These are phyloP conservation scores for Caenorhabditis sp. DNA, from an alignment of 2,888 invertebrate genomes.

Conservation along the genomic window DNA sequence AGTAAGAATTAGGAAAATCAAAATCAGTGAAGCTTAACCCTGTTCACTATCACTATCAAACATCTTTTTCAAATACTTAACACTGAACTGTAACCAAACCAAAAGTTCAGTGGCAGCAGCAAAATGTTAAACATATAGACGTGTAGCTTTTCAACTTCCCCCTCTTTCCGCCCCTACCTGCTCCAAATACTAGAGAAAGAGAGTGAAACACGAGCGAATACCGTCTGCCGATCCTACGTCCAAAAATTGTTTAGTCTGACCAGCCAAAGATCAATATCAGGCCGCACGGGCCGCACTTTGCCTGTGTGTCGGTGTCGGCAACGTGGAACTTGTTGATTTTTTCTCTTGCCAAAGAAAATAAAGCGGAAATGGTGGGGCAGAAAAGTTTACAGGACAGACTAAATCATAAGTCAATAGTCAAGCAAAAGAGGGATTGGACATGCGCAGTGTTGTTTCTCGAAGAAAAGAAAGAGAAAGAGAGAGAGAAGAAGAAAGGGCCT, in stretches of 20 bases:
- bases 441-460: slow-evolving; percentile 40
- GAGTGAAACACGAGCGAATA: slow-evolving; percentile 5
- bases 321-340: slow-evolving; percentile 39
- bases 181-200: too few relatives aligned
- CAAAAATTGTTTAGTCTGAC: slow-evolving; percentile 54
- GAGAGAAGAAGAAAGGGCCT: too few relatives aligned
- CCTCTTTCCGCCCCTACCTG: too few relatives aligned
- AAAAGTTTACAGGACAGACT: slow-evolving; percentile 28
- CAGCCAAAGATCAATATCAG: slow-evolving; percentile 44
- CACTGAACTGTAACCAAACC: not conserved
- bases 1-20: too few relatives aligned
- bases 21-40: not conserved
- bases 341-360: slow-evolving; percentile 6
- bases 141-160: too few relatives aligned
- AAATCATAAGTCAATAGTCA: slow-evolving; percentile 59
- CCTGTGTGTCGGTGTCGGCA: slow-evolving; percentile 23
- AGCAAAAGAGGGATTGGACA: slow-evolving; percentile 42
- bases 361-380: not conserved
- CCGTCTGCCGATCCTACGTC: not conserved
- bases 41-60: not conserved
- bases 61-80: not conserved
- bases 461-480: too few relatives aligned
- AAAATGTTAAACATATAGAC: too few relatives aligned
- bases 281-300: too few relatives aligned
- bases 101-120: not conserved